phyloP scores from a whole-genome alignment of 2,797 vertebrate species.

The Sorex maritimensis region DNA sequence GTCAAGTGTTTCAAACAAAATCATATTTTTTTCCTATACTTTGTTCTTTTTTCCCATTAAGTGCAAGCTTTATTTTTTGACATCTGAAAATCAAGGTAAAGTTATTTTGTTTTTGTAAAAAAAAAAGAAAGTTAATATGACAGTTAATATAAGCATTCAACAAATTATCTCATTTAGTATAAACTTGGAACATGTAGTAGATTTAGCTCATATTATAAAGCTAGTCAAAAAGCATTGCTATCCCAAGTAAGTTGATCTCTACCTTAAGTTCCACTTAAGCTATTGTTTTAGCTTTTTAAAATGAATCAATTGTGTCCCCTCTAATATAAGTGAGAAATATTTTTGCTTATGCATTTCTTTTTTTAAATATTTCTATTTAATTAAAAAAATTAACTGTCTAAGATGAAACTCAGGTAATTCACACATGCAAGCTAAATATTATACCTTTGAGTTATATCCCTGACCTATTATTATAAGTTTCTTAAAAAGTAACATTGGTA shows the following conservation, averaged over 20 bases:
- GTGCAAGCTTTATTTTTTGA: background rate
- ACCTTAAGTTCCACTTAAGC: background rate
- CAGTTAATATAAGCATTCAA: background rate
- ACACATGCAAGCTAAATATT: too few species aligned
- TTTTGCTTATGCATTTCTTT: too few species aligned
- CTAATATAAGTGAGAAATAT: too few species aligned
- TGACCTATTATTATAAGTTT: too few species aligned
- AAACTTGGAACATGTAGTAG: background rate
- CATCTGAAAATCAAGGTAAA: background rate
- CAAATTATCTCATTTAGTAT: background rate
- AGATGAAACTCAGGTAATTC: too few species aligned
- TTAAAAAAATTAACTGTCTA: too few species aligned
- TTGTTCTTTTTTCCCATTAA: background rate
- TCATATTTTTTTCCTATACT: background rate
- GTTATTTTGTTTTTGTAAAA: background rate
- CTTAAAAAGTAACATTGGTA: too few species aligned
- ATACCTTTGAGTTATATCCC: too few species aligned
- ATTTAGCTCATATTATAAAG: background rate
- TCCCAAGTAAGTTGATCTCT: background rate
- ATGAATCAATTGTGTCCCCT: background rate
- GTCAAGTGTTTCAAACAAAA: background rate
- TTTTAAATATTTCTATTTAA: too few species aligned
- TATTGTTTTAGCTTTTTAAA: background rate
- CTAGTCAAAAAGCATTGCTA: background rate
- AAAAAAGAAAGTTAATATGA: background rate